Evolutionary conservation across 2,113 vertebrate genomes (phyloP), one percentile per base, ranked within the genome.

Genomic region (Vimba vimba): DNA sequence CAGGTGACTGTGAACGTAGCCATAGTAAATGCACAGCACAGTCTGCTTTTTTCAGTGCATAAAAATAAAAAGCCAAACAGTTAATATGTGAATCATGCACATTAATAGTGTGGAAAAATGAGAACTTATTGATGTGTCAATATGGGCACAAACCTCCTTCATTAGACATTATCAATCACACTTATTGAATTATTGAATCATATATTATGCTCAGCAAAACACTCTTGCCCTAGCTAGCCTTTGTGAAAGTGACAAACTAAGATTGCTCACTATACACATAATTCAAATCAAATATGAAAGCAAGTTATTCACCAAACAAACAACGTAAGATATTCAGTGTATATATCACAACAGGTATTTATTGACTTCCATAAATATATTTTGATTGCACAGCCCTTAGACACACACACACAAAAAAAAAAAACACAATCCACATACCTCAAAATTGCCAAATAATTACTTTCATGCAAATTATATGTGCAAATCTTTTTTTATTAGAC

Each of bases 401-500:
- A 55, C 74, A 25, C 57, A 7, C 1, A 43, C 5, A 39, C 5
- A 39, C 1, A 50, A 50, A 47, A 3, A 47, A 47, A 3, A 50
- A 0, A 50, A 0, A 30, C 2, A 17, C 9, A 79, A 12, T 68
- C 27, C 45, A 77, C 55, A 81, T 23, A 50, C 62, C 30, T 62
- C 27, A 27, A 25, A 19, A 39, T 76, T 69, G 52, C 73, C 83
- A 66, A 85, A 77, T 57, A 80, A 86, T 88, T 86, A 87, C 45
- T 69, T 83, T 13, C 36, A 82, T 74, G 36, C 8, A 43, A 74
- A 89, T 89, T 89, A 79, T 23, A 88, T 59, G 52, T 74, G 80
- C 76, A 79, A 50, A 84, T 82, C 64, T 86, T 15, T 69, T 39
- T 39, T 27, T 77, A 55, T 77, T 77, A 33, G 50, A 52, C 62